Conservation (phyloP, 2,888 invertebrate species). For the Maniola hyperantus region DNA sequence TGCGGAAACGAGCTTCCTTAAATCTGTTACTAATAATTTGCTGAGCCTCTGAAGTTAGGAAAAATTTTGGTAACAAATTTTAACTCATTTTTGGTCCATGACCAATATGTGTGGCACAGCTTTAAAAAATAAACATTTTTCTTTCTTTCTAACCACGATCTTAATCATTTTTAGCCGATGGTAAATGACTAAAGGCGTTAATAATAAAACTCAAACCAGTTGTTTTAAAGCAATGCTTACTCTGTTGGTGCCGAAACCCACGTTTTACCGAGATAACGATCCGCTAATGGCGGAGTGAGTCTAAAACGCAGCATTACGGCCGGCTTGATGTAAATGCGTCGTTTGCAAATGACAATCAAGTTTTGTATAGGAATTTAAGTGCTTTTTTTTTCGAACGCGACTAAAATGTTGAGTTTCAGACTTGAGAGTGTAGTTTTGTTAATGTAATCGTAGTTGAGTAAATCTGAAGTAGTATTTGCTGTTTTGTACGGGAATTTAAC, state of each 20-base stretch:
- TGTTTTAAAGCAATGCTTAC: background rate
- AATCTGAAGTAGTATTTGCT: background rate
- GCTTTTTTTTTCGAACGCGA: constrained; percentile 7
- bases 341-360: constrained; percentile 19
- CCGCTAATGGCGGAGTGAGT: constrained; percentile 13
- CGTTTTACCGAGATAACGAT: constrained; percentile 10
- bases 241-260: background rate
- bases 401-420: background rate
- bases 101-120: no score
- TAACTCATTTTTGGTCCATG: no score
- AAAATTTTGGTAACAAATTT: no score
- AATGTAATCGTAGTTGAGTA: background rate
- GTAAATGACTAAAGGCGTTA: no score
- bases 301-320: constrained; percentile 16
- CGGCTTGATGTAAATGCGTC: constrained; percentile 21
- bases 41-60: no score
- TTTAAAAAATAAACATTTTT: no score
- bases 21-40: no score
- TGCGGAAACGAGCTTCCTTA: no score
- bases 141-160: no score
- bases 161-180: no score
- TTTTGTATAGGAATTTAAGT: constrained; percentile 22
- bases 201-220: no score
- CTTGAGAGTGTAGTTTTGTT: background rate
- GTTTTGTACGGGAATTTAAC: background rate